Evolutionary conservation across 2,888 invertebrate genomes (phyloP).

Genomic region (Drosophila barbarae): DNA sequence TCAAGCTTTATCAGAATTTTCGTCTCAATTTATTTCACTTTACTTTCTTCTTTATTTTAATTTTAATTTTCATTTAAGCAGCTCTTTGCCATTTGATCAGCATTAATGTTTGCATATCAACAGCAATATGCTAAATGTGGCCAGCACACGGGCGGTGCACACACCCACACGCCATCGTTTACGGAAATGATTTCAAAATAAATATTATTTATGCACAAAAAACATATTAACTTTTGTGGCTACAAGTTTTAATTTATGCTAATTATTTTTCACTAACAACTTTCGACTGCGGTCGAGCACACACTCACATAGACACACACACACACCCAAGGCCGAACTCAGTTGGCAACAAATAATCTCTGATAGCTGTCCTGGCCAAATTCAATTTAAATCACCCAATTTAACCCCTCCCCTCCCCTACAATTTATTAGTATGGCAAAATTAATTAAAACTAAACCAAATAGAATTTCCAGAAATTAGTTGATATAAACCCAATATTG

Average conservation of each 20-base stretch:
- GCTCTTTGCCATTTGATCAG: slow-evolving; percentile 44
- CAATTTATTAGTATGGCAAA: slow-evolving; percentile 43
- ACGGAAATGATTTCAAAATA: slow-evolving; percentile 27
- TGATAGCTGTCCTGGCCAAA: slow-evolving; percentile 35
- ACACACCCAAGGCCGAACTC: not conserved
- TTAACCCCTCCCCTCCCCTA: not conserved
- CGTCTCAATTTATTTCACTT: slow-evolving; percentile 34
- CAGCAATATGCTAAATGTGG: slow-evolving; percentile 44
- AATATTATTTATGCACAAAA: slow-evolving; percentile 42
- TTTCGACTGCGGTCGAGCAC: slow-evolving; percentile 34
- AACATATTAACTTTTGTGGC: slow-evolving; percentile 44
- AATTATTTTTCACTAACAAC: slow-evolving; percentile 68
- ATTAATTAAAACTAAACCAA: slow-evolving; percentile 62
- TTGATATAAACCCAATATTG: slow-evolving; percentile 28
- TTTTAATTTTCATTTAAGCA: slow-evolving; percentile 28
- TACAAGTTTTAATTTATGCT: slow-evolving; percentile 62
- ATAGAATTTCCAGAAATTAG: slow-evolving; percentile 27
- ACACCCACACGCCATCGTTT: slow-evolving; percentile 21
- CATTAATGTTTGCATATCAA: slow-evolving; percentile 48
- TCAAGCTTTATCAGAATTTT: slow-evolving; percentile 41
- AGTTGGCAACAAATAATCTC: slow-evolving; percentile 54
- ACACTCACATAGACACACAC: not conserved
- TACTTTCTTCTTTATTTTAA: slow-evolving; percentile 15
- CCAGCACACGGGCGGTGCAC: slow-evolving; percentile 26
- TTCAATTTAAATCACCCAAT: slow-evolving; percentile 41